A percentile compares a stretch with the other conserved stretches of the same genome.
phyloP scores from a whole-genome alignment of 2,888 invertebrate species.

The Pediacus dermestoides region DNA sequence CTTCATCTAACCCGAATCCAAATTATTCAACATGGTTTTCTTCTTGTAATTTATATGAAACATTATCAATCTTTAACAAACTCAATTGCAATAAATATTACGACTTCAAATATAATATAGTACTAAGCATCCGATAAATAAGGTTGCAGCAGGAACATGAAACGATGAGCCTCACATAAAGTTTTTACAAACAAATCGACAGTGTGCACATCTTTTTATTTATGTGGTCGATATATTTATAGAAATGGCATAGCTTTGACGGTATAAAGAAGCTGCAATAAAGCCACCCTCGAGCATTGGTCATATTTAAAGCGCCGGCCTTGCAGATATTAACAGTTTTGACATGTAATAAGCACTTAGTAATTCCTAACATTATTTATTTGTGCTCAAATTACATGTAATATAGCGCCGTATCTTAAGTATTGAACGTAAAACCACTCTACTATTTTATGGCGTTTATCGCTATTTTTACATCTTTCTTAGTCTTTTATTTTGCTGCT shows the following conservation, averaged over 20 bases:
- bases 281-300: slow-evolving; percentile 29
- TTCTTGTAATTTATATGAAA: slow-evolving; percentile 15
- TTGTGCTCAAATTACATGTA: slow-evolving; percentile 36
- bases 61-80: slow-evolving; percentile 18
- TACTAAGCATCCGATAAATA: slow-evolving; percentile 2
- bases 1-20: too few relatives aligned
- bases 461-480: slow-evolving; percentile 8
- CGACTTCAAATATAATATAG: slow-evolving; percentile 3
- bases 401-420: slow-evolving; percentile 15
- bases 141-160: too few relatives aligned
- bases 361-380: slow-evolving; percentile 38
- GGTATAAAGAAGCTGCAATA: slow-evolving; percentile 14
- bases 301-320: slow-evolving; percentile 27
- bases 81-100: slow-evolving; percentile 14
- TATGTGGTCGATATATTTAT: slow-evolving; percentile 1
- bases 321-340: slow-evolving; percentile 39
- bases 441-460: slow-evolving; percentile 17
- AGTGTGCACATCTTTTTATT: neutral
- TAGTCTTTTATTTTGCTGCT: neutral
- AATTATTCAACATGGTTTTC: too few relatives aligned
- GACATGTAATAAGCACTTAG: slow-evolving; percentile 40
- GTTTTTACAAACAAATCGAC: slow-evolving; percentile 4
- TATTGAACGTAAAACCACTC: slow-evolving; percentile 15
- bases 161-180: too few relatives aligned
- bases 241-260: neutral